Base-by-base conservation (phyloP, 2,113 vertebrate genomes). In the Tympanuchus pallidicinctus region DNA sequence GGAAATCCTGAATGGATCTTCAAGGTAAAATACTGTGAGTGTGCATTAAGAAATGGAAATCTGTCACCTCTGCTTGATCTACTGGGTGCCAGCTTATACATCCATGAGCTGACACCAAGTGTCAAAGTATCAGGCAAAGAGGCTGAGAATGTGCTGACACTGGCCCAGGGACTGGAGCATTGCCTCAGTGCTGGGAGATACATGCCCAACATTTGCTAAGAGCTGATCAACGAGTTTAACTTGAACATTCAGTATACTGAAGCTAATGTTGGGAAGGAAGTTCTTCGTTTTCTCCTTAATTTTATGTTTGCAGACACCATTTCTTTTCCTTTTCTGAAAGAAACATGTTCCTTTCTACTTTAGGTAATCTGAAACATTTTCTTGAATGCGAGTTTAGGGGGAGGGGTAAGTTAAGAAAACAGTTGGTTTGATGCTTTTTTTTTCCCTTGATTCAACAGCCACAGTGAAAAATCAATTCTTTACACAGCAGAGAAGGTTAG, bases 401-500 rank as follows among this genome's bases (percentile, higher is more conserved):
- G 13, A 45, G 36, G 8, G 3, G 22, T 11, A 6, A 81, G 22
- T 87, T 87, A 88, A 85, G 63, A 82, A 87, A 91, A 69, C 36
- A 75, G 30, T 52, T 69, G 21, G 5, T 76, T 91, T 72, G 63
- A 76, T 89, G 8, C 54, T 48, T 42, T 66, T 43, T 38, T 66
- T 43, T 52, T 28, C 60, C 65, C 61, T 79, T 52, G 12, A 52
- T 88, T 42, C 47, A 47, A 47, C 28, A 82, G 13, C 38, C 34
- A 50, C 10, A 78, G 70, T 87, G 87, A 95, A 94, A 94, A 94
- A 87, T 92, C 78, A 89, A 82, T 93, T 95, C 82, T 93, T 93
- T 93, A 72, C 66, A 72, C 77, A 78, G 42, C 28, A 75, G 27
- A 74, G 73, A 64, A 86, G 47, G 81, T 87, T 90, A 65, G 54